Base-by-base conservation (phyloP, 1,140 invertebrate genomes). In the Plectrocnemia conspersa region DNA sequence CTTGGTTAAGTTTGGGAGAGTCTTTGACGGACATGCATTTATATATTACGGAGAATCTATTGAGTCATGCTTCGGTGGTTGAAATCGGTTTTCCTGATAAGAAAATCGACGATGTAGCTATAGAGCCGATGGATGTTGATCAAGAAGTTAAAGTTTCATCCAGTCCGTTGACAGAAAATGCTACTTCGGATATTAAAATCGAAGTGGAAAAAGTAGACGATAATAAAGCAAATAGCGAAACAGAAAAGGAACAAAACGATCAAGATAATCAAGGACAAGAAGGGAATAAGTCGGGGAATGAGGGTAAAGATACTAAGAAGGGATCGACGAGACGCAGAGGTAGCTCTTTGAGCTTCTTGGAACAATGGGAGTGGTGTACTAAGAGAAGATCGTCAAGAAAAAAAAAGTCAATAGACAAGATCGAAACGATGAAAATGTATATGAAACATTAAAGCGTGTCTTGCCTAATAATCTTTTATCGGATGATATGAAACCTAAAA, bases 361-460 rank as follows among this genome's bases (percentile, higher is more conserved):
- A 87, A 58, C 81, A 83, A 58, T 84, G 84, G 80, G 82, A 82
- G 18, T 85, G 84, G 80, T 84, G 84, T 59, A 85, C 77, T 53
- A 86, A 85, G 67, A 71, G 85, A 52, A 74, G 85, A 57, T 84
- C 83, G 2, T 79, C 82, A 2, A 65, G 83, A 38, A 85, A 79
- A 73, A 68, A 79, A 48, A 56, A 13, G 48, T 46, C 15, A 70
- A 63, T 70, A 66, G 54, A 66, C 49, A 74, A 67, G 68, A 79
- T 67, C 48, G 78, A 76, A 64, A 65, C 49, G 74, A 79, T 53
- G 79, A 82, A 59, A 78, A 74, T 49, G 79, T 81, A 52, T 84
- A 85, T 71, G 78, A 82, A 56, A 80, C 77, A 7, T 70, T 90
- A 16, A 78, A 84, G 52, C 81, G 82, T 66, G 79, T 82, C 64